These are phyloP conservation scores for Euplexia lucipara DNA, from an alignment of 2,888 invertebrate genomes.

Conservation along the genomic window DNA sequence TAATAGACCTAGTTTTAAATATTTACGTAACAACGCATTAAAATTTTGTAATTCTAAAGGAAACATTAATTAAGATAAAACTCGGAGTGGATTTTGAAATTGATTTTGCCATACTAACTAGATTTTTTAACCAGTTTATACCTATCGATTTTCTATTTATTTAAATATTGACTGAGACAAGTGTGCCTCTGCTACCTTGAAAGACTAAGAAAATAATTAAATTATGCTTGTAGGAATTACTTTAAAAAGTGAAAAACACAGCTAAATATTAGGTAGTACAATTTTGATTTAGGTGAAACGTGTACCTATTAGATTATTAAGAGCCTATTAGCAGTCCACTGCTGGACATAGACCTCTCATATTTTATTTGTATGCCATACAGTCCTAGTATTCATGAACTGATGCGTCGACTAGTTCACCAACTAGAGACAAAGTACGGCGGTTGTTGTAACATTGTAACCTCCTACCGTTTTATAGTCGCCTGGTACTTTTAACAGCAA, in stretches of 20 bases:
- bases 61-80: constrained; percentile 14
- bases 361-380: neutral
- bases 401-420: constrained; percentile 32
- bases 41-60: constrained; percentile 8
- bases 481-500: constrained; percentile 32
- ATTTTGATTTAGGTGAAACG: neutral
- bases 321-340: too few species aligned
- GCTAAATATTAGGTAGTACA: too few species aligned
- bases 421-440: constrained; percentile 9
- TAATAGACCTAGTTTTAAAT: constrained; percentile 8
- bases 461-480: constrained; percentile 14
- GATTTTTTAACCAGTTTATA: neutral
- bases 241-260: too few species aligned
- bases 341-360: too few species aligned
- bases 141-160: neutral
- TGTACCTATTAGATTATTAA: too few species aligned
- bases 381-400: constrained; percentile 3
- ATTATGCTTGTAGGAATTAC: too few species aligned
- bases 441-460: constrained; percentile 22
- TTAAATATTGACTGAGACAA: neutral
- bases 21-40: neutral
- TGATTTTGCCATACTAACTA: neutral
- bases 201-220: too few species aligned
- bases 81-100: constrained; percentile 1
- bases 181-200: too few species aligned